Evolutionary conservation across 1,140 invertebrate genomes (phyloP), one percentile per base, ranked within the genome.

Genomic region (Varroa destructor): DNA sequence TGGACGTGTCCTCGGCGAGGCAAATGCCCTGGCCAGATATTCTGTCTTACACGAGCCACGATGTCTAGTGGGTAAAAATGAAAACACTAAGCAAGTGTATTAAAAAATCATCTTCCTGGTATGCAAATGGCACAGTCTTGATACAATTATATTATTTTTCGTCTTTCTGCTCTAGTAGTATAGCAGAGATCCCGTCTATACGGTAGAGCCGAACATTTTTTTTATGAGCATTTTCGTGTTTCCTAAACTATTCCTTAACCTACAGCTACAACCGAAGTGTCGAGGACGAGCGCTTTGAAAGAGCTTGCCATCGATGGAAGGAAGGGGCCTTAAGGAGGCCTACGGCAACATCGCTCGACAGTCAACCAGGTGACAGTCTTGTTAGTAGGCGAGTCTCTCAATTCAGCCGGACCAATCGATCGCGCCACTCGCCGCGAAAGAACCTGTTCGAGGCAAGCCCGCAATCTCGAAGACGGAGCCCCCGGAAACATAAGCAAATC

Each of bases 271-370:
- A 67, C 46, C 61, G 61, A 12, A 43, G 40, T 14, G 36, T 12
- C 4, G 61, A 67, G 40, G 61, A 67, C 61, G 61, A 67, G 8
- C 40, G 40, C 14, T 67, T 40, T 40, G 61, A 67, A 8, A 67
- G 61, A 67, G 40, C 40, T 40, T 67, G 61, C 37, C 61, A 67
- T 40, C 61, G 61, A 14, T 67, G 61, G 61, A 67, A 46, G 61
- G 61, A 67, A 43, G 61, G 40, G 3, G 46, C 46, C 46, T 8
- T 51, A 8, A 51, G 46, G 46, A 51, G 46, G 46, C 46, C 46
- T 8, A 51, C 46, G 8, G 46, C 46, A 8, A 51, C 46, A 51
- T 51, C 46, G 46, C 46, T 51, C 46, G 46, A 51, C 8, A 8
- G 8, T 3, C 46, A 51, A 8, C 46, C 46, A 3, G 46, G 46